Conservation (phyloP, 2,888 invertebrate genomes). For the Eilema griseolum region DNA sequence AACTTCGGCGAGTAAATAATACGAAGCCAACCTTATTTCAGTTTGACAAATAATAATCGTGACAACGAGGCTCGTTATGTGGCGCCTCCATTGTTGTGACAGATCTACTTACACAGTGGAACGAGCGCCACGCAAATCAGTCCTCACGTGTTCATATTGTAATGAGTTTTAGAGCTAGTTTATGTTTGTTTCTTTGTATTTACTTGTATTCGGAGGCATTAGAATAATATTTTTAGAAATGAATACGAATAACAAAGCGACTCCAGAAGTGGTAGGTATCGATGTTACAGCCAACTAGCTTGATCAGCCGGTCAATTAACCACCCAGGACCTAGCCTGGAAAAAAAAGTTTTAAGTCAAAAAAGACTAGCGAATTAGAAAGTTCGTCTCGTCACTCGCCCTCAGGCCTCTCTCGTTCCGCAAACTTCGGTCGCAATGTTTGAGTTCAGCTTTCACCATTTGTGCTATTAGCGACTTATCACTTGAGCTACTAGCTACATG, state of each 20-base stretch:
- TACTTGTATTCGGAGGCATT: background rate
- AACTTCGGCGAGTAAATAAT: background rate
- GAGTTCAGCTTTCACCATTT: background rate
- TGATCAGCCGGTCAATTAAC: too few relatives aligned
- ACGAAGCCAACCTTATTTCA: background rate
- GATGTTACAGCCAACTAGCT: too few relatives aligned
- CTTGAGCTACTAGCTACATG: too few relatives aligned
- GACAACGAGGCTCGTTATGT: background rate
- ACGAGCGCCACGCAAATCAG: background rate
- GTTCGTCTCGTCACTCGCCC: too few relatives aligned
- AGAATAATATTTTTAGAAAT: background rate
- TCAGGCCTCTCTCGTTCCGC: too few relatives aligned
- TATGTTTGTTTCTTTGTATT: background rate
- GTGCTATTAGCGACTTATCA: background rate
- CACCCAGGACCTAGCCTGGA: too few relatives aligned
- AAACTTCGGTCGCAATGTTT: background rate
- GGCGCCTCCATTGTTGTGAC: background rate
- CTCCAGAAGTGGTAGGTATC: too few relatives aligned
- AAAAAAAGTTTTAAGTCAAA: too few relatives aligned
- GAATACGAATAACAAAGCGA: background rate
- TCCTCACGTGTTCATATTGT: background rate
- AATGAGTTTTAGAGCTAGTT: background rate
- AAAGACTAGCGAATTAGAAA: background rate
- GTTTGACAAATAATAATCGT: constrained; percentile 22
- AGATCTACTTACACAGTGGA: background rate